Evolutionary conservation across 2,888 invertebrate species (phyloP).

Genomic region (Philereme vetulata): DNA sequence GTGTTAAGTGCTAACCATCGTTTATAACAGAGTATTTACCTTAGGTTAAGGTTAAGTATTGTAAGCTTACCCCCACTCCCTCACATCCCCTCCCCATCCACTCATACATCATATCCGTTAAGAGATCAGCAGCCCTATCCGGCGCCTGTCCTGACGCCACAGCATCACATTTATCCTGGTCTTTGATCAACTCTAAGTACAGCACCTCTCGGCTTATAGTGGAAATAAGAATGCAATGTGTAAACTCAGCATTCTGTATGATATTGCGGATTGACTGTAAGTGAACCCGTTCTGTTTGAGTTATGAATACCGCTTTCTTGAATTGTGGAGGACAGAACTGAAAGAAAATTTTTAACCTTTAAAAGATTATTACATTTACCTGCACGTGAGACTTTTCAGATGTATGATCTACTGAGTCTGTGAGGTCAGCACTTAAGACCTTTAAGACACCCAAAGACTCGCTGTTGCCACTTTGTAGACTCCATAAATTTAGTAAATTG

Average conservation of each 20-base stretch:
- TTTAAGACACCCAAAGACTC: no score
- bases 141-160: conserved; percentile 61
- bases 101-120: conserved; percentile 61
- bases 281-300: conserved; percentile 80
- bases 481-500: no score
- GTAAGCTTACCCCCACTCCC: conserved; percentile 6
- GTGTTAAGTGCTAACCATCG: no score
- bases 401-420: no score
- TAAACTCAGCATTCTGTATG: conserved; percentile 84
- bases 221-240: conserved; percentile 85
- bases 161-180: conserved; percentile 65
- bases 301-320: conserved; percentile 82
- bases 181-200: conserved; percentile 70
- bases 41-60: not conserved
- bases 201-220: conserved; percentile 82
- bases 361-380: no score
- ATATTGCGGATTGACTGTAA: conserved; percentile 84
- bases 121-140: conserved; percentile 60
- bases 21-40: no score
- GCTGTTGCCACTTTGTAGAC: no score
- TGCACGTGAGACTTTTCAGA: no score
- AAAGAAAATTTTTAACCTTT: conserved; percentile 21
- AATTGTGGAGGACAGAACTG: conserved; percentile 65
- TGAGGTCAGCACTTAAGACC: no score
- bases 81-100: conserved; percentile 82